phyloP scores from a whole-genome alignment of 2,113 vertebrate genomes.

The Leptocoma aspasia region DNA sequence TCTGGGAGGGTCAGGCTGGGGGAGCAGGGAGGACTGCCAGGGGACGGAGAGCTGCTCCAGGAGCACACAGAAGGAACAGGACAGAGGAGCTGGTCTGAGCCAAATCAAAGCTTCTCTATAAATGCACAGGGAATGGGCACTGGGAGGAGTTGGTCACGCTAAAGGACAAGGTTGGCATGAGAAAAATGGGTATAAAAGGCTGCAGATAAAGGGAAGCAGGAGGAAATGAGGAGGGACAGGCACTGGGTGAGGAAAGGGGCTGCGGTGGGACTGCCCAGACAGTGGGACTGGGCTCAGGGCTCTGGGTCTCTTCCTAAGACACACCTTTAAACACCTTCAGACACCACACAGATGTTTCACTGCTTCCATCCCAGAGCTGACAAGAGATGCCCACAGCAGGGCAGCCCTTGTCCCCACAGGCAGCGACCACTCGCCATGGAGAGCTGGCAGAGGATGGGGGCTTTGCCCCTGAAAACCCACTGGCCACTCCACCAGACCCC shows the following conservation, averaged over 20 bases:
- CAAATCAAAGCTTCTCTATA: not conserved
- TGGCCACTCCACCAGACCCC: not conserved
- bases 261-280: fast-evolving
- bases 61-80: not conserved
- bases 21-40: not conserved
- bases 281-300: fast-evolving
- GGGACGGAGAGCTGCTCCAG: not conserved
- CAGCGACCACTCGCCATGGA: fast-evolving
- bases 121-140: not conserved
- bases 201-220: not conserved
- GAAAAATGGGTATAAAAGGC: not conserved
- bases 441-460: not conserved
- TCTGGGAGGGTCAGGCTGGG: not conserved
- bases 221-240: not conserved
- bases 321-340: not conserved
- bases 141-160: not conserved
- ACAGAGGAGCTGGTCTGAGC: not conserved
- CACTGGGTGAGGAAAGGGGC: not conserved
- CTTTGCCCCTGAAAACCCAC: not conserved
- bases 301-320: not conserved
- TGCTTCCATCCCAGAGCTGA: fast-evolving
- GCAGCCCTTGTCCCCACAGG: not conserved
- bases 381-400: not conserved
- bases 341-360: not conserved
- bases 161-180: not conserved